phyloP scores from a whole-genome alignment of 2,797 vertebrate genomes.

The Tenualosa thibaudeaui region DNA sequence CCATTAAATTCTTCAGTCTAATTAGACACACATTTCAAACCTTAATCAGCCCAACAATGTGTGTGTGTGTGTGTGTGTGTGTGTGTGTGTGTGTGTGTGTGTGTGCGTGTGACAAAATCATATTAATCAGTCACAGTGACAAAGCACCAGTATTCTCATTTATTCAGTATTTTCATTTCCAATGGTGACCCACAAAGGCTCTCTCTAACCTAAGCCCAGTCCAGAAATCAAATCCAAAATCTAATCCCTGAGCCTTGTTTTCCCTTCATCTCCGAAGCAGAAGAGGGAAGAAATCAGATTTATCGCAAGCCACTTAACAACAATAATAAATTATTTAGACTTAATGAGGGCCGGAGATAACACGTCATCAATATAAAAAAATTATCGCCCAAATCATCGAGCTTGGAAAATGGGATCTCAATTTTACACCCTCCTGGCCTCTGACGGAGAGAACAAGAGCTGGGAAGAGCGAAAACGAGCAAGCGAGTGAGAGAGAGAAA shows the following conservation, averaged over 20 bases:
- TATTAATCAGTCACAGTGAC: neutral
- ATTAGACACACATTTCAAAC: neutral
- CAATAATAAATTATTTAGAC: constrained; percentile 6
- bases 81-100: no score
- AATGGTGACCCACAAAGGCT: neutral
- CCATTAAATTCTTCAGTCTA: constrained; percentile 6
- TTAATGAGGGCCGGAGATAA: constrained; percentile 4
- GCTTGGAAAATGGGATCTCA: constrained; percentile 38
- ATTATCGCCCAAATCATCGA: constrained; percentile 20
- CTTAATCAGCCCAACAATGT: neutral
- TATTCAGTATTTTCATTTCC: neutral
- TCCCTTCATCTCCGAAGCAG: neutral
- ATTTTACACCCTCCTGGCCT: constrained; percentile 42
- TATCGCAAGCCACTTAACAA: constrained; percentile 18
- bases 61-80: neutral
- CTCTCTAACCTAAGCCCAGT: neutral
- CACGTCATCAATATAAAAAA: neutral
- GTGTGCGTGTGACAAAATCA: neutral
- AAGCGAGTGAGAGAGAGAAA: constrained; percentile 28
- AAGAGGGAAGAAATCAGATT: neutral
- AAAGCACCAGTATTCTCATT: constrained; percentile 3
- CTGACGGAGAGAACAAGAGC: neutral
- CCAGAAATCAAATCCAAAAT: constrained; percentile 1
- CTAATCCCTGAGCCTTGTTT: neutral
- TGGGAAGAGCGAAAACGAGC: neutral